Base-by-base conservation (phyloP, 64 coral and sea anemone species). In the Pachyseris speciosa region DNA sequence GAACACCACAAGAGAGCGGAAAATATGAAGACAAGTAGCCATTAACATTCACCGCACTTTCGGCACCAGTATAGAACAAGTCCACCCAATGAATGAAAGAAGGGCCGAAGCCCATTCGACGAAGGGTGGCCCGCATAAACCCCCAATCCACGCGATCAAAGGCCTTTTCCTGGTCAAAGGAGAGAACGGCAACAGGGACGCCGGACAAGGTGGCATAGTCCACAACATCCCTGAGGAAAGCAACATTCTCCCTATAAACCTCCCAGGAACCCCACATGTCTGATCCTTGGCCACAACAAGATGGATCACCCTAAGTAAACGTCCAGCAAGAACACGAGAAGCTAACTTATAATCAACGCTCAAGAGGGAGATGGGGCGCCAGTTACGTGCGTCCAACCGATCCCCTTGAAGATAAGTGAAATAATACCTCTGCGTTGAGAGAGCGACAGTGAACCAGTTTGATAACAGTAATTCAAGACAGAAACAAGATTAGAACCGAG, bases 291-390 rank as follows among this genome's bases (percentile, higher is more conserved):
- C n/a, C 1, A 80, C 77, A 27, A 90, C 74, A 26, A 49, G 53
- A 40, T 39, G 40, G 34, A 94, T 87, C 2, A 88, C 76, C 0
- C 17, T 26, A 12, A 94, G 60, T 3, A 80, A 60, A 0, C 74
- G 84, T 5, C 91, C 91, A 57, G 91, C 91, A n/a, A 83, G 69
- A 1, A 37, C 41, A 15, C 92, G 28, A 37, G 92, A 66, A 42
- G 73, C 92, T 11, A 94, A 81, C 38, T 94, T 88, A 22, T 94
- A 94, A 44, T 94, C 74, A 0, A 70, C 43, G 45, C 77, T 77
- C 1, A 87, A 36, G 1, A 80, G 74, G 19, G 84, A 52, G 37
- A 94, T 94, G 0, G 92, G 86, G 0, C 85, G 31, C 65, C 85
- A 94, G 61, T 94, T 94, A 27, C 69, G 70, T 3, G 50, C 41